Conservation (phyloP, 2,888 invertebrate genomes). For the Agrenia bidenticulata region DNA sequence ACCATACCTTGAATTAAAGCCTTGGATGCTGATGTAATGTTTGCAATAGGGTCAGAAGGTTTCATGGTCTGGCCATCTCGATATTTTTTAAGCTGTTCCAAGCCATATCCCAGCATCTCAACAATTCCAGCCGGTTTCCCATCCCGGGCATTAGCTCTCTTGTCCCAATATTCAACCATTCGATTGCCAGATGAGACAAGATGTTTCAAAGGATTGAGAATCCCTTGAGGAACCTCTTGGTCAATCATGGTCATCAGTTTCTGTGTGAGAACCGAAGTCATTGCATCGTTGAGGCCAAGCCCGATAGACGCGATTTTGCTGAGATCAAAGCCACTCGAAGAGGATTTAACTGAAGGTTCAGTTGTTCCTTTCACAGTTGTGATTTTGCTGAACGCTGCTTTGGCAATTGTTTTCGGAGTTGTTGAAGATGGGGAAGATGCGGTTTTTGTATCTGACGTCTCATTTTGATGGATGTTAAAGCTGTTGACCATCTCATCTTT, state of each 20-base stretch:
- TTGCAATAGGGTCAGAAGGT: constrained; percentile 44
- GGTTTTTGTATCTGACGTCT: constrained; percentile 20
- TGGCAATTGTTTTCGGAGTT: constrained; percentile 9
- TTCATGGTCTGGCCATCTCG: constrained; percentile 49
- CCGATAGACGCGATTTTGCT: constrained; percentile 39
- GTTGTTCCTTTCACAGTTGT: constrained; percentile 20
- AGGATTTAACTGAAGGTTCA: constrained; percentile 16
- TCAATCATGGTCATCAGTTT: constrained; percentile 51
- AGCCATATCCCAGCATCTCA: constrained; percentile 52
- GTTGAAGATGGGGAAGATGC: constrained; percentile 13
- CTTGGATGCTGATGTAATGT: constrained; percentile 48
- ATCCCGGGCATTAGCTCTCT: constrained; percentile 47
- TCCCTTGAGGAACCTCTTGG: constrained; percentile 48
- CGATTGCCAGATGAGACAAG: constrained; percentile 50
- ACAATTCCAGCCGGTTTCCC: constrained; percentile 51
- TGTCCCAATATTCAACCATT: constrained; percentile 53
- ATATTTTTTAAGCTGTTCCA: constrained; percentile 51
- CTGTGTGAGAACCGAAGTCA: constrained; percentile 51
- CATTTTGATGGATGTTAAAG: constrained; percentile 47
- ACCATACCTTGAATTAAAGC: constrained; percentile 52
- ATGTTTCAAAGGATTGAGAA: constrained; percentile 50
- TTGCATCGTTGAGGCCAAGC: constrained; percentile 51
- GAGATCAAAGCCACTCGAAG: constrained; percentile 26
- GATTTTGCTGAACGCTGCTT: constrained; percentile 13
- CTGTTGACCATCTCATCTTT: constrained; percentile 35